Evolutionary conservation across 2,888 invertebrate genomes (phyloP), one percentile per base, ranked within the genome.

Genomic region (Habroteleia sp.): DNA sequence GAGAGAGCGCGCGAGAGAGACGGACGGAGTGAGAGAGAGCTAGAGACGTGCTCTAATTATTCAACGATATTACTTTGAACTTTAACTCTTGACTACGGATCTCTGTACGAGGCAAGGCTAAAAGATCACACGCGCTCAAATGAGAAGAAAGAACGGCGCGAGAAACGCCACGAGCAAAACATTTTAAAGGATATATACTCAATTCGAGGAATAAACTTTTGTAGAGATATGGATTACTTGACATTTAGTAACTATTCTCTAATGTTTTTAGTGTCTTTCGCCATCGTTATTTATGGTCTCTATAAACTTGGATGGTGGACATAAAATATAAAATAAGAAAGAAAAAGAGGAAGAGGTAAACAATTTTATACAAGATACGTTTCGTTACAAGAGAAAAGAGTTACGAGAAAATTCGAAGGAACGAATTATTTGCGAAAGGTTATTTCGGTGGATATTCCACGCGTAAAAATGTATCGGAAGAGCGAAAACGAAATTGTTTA

Each of bases 61-160:
- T 75, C 74, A 69, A 39, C 65, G 63, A 75, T 75, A 75, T 66
- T 58, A 33, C 62, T 71, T 60, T 63, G 63, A 74, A 69, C 68
- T 68, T 74, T 62, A 56, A 54, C 62, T 74, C 48, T 29, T 42
- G 48, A 23, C 42, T 58, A 7, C 25, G 42, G 6, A 29, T 54
- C 44, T 62, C 29, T 48, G 48, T 39, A 31, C 63, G 41, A 48
- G 25, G 48, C 23, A 54, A 46, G 39, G 52, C 33, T 27, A 52
- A 58, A 56, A 54, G 62, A 54, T 62, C 58, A 62, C 62, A 62
- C 52, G 35, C 65, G 52, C 7, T 14, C 41, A 46, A 46, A 20
- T 17, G 29, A n/a, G 14, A 42, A 41, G 27, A 48, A 46, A 39
- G 46, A 25, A 27, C 20, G 37, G 27, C 23, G 13, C 41, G 35